Evolutionary conservation across 2,113 vertebrate species (phyloP).

Genomic region (Seriola dumerili): DNA sequence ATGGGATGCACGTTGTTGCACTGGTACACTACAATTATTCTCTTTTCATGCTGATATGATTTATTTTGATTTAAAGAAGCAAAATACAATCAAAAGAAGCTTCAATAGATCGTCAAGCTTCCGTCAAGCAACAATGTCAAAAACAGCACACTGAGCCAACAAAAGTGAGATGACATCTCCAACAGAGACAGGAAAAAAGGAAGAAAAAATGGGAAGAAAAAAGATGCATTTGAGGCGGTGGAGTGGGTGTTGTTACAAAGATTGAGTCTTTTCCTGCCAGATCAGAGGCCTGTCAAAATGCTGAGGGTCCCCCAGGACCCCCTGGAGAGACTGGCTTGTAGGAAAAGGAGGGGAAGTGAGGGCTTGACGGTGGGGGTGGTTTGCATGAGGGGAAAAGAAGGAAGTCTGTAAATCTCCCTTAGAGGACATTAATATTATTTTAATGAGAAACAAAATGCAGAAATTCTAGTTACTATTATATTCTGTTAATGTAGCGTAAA

Average conservation of each 20-base stretch:
- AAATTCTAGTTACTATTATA: background rate
- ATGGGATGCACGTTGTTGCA: background rate
- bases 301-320: conserved; percentile 64
- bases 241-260: conserved; percentile 76
- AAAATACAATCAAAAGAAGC: background rate
- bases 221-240: conserved; percentile 57
- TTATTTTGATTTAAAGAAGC: conserved; percentile 2
- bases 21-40: background rate
- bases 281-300: conserved; percentile 78
- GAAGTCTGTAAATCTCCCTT: conserved; percentile 31
- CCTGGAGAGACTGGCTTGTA: conserved; percentile 66
- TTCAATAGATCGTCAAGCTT: conserved; percentile 20
- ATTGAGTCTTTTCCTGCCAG: conserved; percentile 79
- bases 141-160: conserved; percentile 27
- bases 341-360: conserved; percentile 46
- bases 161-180: conserved; percentile 53
- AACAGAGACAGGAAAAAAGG: conserved; percentile 49
- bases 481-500: background rate
- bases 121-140: conserved; percentile 12
- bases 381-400: conserved; percentile 22
- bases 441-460: background rate
- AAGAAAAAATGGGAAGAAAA: conserved; percentile 20
- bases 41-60: background rate
- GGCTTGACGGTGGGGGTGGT: conserved; percentile 28
- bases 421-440: background rate